A percentile compares a stretch with the other conserved stretches of the same genome.
Conservation (phyloP, 2,113 vertebrate genomes). For the Phrynocephalus versicolor region DNA sequence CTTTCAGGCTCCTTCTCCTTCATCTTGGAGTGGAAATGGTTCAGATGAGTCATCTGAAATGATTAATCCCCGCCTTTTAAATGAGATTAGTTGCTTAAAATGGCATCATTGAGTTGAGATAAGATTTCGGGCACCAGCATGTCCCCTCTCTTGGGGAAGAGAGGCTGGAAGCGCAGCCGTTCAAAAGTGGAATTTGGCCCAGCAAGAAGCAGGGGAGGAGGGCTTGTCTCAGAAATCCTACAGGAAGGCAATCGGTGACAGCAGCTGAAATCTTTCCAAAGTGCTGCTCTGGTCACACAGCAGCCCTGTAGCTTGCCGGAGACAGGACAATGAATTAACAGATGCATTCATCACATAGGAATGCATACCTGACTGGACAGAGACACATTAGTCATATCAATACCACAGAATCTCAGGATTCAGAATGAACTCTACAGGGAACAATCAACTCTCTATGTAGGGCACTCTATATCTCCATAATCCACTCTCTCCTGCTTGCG, state of each 20-base stretch:
- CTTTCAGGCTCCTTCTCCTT: not conserved
- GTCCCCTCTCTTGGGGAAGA: not conserved
- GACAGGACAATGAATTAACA: too few relatives aligned
- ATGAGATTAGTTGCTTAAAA: constrained; percentile 62
- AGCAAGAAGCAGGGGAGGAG: not conserved
- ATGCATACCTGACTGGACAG: not conserved
- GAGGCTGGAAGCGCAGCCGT: not conserved
- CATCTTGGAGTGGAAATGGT: constrained; percentile 11
- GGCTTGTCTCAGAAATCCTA: not conserved
- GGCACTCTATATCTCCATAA: not conserved
- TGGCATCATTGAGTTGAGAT: constrained; percentile 52
- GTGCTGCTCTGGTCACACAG: not conserved
- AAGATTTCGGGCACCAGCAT: rapidly evolving
- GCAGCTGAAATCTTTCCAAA: not conserved
- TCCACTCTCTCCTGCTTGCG: too few relatives aligned
- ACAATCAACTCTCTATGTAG: too few relatives aligned
- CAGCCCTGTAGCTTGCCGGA: not conserved
- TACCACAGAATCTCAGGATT: not conserved
- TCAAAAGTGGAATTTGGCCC: not conserved
- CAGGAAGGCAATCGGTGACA: not conserved
- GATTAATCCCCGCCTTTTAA: constrained; percentile 46
- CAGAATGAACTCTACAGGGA: not conserved
- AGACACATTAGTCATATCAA: not conserved
- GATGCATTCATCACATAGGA: not conserved
- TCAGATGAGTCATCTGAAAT: constrained; percentile 67